These are phyloP conservation scores for Helicoverpa armigera DNA, from an alignment of 1,140 invertebrate species.

Conservation along the genomic window DNA sequence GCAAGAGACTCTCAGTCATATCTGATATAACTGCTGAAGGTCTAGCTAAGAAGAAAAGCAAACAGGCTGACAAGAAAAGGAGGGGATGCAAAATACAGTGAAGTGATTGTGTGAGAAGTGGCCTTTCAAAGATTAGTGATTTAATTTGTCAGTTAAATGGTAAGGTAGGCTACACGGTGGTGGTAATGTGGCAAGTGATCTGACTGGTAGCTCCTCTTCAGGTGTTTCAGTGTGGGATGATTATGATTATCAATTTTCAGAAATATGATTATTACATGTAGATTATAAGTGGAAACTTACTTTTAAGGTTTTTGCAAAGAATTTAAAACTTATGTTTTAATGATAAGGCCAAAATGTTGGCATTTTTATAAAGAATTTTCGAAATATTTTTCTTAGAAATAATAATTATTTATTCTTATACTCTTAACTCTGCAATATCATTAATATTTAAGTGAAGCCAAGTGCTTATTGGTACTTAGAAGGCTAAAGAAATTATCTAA, in stretches of 20 bases:
- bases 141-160: constrained; percentile 19
- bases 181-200: constrained; percentile 3
- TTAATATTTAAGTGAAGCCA: constrained; percentile 16
- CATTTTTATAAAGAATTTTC: constrained; percentile 18
- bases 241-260: constrained; percentile 3
- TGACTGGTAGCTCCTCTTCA: background rate
- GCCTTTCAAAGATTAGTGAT: constrained; percentile 47
- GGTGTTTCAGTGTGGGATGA: constrained; percentile 18
- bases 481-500: background rate
- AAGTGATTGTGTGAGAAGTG: constrained; percentile 46
- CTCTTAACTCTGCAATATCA: constrained; percentile 26
- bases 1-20: constrained; percentile 79
- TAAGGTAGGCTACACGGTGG: background rate
- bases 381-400: constrained; percentile 36
- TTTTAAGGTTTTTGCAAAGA: constrained; percentile 3
- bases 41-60: constrained; percentile 78
- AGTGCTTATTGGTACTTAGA: background rate
- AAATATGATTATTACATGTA: background rate
- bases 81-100: constrained; percentile 81
- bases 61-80: constrained; percentile 79
- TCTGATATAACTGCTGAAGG: constrained; percentile 83
- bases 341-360: constrained; percentile 5
- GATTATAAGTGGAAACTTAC: background rate
- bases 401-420: constrained; percentile 46
- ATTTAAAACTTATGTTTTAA: background rate